Evolutionary conservation across 2,113 vertebrate species (phyloP).

Genomic region (Ranitomeya variabilis): DNA sequence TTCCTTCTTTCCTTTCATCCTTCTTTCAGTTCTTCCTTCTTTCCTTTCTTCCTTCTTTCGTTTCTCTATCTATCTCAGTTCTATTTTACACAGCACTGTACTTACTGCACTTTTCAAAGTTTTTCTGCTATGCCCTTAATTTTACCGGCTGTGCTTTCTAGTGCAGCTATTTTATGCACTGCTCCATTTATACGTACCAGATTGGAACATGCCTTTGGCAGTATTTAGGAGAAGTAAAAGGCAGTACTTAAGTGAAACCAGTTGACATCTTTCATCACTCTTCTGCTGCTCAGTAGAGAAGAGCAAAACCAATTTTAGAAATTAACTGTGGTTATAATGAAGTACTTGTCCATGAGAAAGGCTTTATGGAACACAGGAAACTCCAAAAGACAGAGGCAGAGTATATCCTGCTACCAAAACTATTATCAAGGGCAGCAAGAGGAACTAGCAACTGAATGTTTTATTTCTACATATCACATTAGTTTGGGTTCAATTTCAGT

Average conservation of each 20-base stretch:
- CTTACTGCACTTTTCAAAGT: not conserved
- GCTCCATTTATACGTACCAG: not conserved
- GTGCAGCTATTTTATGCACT: not conserved
- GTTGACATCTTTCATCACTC: constrained; percentile 20
- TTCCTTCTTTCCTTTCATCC: not conserved
- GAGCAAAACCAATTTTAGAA: constrained; percentile 15
- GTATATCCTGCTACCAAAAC: not conserved
- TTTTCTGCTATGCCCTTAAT: not conserved
- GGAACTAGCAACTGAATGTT: not conserved
- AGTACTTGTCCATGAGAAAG: constrained; percentile 2
- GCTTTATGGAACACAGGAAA: not conserved
- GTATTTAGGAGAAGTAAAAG: not conserved
- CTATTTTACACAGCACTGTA: not conserved
- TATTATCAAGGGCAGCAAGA: not conserved
- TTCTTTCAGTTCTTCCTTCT: not conserved
- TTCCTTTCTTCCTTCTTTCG: not conserved
- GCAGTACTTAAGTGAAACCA: constrained; percentile 6
- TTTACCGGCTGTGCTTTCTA: not conserved
- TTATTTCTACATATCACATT: not conserved
- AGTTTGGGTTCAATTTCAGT: not conserved
- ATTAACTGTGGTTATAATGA: constrained; percentile 4
- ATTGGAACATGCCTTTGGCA: constrained; percentile 17
- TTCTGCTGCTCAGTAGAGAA: constrained; percentile 8
- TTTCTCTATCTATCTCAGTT: too few relatives aligned
- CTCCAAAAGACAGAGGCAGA: not conserved